phyloP scores from a whole-genome alignment of 2,113 vertebrate species.

The Typhlomys cinereus region DNA sequence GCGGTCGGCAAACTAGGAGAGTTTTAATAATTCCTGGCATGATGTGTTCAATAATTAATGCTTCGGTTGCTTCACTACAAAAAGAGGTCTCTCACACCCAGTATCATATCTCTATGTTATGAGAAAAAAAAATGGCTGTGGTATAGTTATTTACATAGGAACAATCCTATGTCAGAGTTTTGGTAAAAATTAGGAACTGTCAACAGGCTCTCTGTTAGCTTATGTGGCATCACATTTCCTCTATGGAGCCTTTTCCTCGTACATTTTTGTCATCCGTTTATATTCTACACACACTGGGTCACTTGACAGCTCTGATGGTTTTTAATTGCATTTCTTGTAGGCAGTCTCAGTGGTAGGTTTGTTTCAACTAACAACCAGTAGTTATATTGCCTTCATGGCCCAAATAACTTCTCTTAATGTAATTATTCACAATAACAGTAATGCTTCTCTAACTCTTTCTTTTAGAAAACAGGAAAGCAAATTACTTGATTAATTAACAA shows the following conservation, averaged over 20 bases:
- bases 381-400: constrained; percentile 25
- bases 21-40: constrained; percentile 59
- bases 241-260: constrained; percentile 56
- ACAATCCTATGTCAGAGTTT: constrained; percentile 67
- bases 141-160: constrained; percentile 71
- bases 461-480: constrained; percentile 24
- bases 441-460: background rate
- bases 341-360: constrained; percentile 49
- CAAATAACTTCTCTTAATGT: constrained; percentile 61
- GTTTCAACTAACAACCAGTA: constrained; percentile 60
- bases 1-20: background rate
- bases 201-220: constrained; percentile 59
- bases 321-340: constrained; percentile 71
- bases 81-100: constrained; percentile 40
- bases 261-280: constrained; percentile 70
- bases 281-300: constrained; percentile 2
- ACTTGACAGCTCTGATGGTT: constrained; percentile 45
- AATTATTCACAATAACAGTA: constrained; percentile 60
- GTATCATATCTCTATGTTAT: constrained; percentile 65
- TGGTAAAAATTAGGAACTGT: constrained; percentile 75
- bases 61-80: constrained; percentile 70
- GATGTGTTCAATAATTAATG: constrained; percentile 78
- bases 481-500: constrained; percentile 49
- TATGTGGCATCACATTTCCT: constrained; percentile 60
- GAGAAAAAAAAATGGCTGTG: constrained; percentile 77